Base-by-base conservation (phyloP, 2,797 vertebrate genomes). In the Channallabes apus region DNA sequence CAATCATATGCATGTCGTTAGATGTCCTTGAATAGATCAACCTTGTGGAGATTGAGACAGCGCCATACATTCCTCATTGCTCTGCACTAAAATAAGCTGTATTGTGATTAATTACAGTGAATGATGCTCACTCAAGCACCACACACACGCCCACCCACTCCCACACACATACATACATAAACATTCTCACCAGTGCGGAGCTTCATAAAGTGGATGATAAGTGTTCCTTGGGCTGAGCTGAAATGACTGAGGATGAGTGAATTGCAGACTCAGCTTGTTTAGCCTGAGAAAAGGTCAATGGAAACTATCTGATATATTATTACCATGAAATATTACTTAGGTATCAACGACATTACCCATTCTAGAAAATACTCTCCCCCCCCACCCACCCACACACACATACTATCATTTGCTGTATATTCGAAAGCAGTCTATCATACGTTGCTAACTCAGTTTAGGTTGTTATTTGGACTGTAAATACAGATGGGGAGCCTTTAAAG, bases 41-140 rank as follows among this genome's bases (percentile, higher is more conserved):
- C 83, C 89, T 77, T 87, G 86, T 87, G 87, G 84, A 85, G 82
- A 88, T 24, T 59, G 67, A 89, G 85, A 89, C 83, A 79, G 65
- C 65, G 65, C 80, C 86, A 86, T 82, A 85, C 88, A 89, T 88
- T 85, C 82, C 86, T 89, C 81, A 89, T 87, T 87, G 85, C 85
- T 88, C 86, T 71, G 76, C 82, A 90, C 87, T 85, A 84, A 87
- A 89, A 88, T 85, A 77, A 85, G 87, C 86, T 87, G 88, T 89
- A 90, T 89, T 87, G 88, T 89, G 90, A 91, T 91, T 89, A 90
- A 91, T 90, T 90, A 90, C 86, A 84, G 80, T 83, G 85, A 86
- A 89, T 89, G 86, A 90, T 88, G 84, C 84, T 88, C 89, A 87
- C 82, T 88, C 90, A 87, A 77, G 91, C 89, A 84, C 29, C 82